phyloP scores from a whole-genome alignment of 2,113 vertebrate genomes.

The Cynopterus brachyotis region DNA sequence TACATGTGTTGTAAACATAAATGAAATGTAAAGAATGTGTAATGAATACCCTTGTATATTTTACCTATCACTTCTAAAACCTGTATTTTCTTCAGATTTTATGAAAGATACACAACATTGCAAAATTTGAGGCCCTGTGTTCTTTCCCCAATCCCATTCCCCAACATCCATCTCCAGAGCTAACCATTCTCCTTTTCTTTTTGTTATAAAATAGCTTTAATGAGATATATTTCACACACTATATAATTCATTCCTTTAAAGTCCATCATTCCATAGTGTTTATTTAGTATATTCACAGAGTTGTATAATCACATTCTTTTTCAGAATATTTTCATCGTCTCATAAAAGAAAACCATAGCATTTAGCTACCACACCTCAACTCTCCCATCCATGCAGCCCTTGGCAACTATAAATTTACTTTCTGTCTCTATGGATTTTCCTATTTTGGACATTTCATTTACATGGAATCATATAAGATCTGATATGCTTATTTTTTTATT shows the following conservation, averaged over 20 bases:
- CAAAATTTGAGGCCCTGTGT: neutral
- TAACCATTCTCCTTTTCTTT: neutral
- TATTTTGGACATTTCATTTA: neutral
- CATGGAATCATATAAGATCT: neutral
- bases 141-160: neutral
- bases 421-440: neutral
- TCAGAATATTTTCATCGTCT: neutral
- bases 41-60: neutral
- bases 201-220: neutral
- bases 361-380: too few species aligned
- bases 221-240: neutral
- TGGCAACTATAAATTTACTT: neutral
- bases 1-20: neutral
- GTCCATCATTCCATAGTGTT: neutral
- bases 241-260: neutral
- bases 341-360: too few species aligned
- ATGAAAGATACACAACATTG: neutral
- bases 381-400: neutral
- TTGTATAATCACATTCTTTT: neutral
- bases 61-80: neutral
- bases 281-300: neutral
- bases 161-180: neutral
- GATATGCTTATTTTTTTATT: neutral
- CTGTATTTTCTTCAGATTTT: neutral
- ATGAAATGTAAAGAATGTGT: neutral